These are phyloP conservation scores for Andinoacara biseriatus DNA, from an alignment of 2,113 vertebrate genomes.

Conservation along the genomic window DNA sequence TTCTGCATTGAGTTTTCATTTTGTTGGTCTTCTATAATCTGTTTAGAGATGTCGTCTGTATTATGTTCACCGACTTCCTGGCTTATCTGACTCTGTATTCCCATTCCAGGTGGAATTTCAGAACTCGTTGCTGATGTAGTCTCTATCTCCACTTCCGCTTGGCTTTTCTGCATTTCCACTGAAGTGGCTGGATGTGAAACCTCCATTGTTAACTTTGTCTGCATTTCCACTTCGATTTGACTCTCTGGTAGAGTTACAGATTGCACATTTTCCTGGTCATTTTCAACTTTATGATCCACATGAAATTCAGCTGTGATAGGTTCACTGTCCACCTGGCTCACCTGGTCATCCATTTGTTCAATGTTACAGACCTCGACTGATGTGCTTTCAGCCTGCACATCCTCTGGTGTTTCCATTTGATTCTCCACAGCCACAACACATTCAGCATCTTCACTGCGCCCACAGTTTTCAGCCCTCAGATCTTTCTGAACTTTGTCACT, in stretches of 20 bases:
- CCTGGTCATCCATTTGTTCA: not conserved
- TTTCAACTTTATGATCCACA: not conserved
- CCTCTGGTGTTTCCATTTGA: conserved; percentile 6
- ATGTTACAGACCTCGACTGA: conserved; percentile 5
- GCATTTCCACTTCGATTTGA: conserved; percentile 9
- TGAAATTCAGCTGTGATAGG: not conserved
- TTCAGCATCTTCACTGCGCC: not conserved
- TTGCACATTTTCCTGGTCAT: conserved; percentile 3
- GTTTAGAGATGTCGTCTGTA: not conserved
- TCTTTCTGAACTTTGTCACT: not conserved
- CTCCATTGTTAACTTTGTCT: not conserved
- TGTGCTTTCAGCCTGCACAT: not conserved
- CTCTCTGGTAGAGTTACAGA: not conserved
- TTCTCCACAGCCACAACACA: not conserved
- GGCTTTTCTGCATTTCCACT: not conserved
- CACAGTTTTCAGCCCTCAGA: not conserved
- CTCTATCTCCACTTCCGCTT: not conserved
- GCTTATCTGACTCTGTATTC: conserved; percentile 11
- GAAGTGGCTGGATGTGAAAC: not conserved
- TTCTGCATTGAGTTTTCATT: not conserved
- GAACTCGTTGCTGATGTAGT: not conserved
- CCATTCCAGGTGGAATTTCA: not conserved
- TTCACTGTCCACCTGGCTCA: conserved; percentile 4
- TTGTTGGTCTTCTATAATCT: not conserved
- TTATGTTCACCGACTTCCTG: not conserved